Conservation (phyloP, 2,888 invertebrate genomes). For the Luffia ferchaultella region DNA sequence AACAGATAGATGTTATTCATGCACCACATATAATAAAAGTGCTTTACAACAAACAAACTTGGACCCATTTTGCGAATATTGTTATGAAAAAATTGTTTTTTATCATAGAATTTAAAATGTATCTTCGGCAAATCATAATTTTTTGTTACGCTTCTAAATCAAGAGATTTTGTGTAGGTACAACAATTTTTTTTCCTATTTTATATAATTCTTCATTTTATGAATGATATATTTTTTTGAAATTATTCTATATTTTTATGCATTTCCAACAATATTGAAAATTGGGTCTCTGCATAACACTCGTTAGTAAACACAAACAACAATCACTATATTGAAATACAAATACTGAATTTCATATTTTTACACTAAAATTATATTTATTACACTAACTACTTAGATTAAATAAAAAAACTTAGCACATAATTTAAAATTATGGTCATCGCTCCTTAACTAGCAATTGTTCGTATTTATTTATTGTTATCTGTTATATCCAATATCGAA, state of each 20-base stretch:
- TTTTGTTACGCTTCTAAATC: too few relatives aligned
- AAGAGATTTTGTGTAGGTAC: too few relatives aligned
- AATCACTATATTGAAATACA: not conserved
- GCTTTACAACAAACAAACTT: not conserved
- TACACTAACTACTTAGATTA: not conserved
- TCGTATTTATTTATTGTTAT: not conserved
- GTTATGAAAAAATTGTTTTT: too few relatives aligned
- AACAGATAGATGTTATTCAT: slow-evolving; percentile 63
- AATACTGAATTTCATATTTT: not conserved
- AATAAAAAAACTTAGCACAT: not conserved
- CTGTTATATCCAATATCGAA: too few relatives aligned
- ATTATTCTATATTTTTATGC: not conserved
- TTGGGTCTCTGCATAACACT: too few relatives aligned
- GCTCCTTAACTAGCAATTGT: not conserved
- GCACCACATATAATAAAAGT: slow-evolving; percentile 38
- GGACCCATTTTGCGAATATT: not conserved
- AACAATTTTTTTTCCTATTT: too few relatives aligned
- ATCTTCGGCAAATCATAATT: too few relatives aligned
- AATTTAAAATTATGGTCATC: not conserved
- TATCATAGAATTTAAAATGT: too few relatives aligned
- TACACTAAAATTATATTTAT: not conserved
- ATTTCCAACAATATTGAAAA: not conserved
- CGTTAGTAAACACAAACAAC: too few relatives aligned
- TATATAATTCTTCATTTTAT: too few relatives aligned
- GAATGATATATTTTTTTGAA: too few relatives aligned